Conservation (phyloP, 2,797 vertebrate genomes). For the Urocyon cinereoargenteus region DNA sequence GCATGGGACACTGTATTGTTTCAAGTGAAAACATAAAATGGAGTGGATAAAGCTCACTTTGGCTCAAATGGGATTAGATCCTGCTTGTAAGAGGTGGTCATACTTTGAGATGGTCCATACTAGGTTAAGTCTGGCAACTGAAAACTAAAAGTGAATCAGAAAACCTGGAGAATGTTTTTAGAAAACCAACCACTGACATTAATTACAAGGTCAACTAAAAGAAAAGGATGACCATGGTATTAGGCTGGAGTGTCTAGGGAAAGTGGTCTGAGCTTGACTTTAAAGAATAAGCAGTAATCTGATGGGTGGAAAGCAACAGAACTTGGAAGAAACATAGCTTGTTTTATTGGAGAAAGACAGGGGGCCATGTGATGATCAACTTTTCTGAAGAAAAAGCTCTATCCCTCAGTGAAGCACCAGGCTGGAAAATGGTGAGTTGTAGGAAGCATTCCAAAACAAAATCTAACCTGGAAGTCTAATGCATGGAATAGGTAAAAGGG, state of each 20-base stretch:
- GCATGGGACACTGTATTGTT: rapidly evolving
- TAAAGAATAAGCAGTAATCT: background rate
- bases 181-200: background rate
- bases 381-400: background rate
- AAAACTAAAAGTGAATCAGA: background rate
- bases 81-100: background rate
- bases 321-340: background rate
- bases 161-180: background rate
- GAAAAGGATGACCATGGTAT: background rate
- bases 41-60: no score
- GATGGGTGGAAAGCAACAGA: background rate
- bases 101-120: background rate
- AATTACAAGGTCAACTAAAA: background rate
- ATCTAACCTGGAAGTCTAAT: background rate
- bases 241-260: background rate
- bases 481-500: background rate
- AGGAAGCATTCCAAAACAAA: background rate
- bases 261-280: background rate
- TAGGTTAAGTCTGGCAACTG: background rate
- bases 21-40: background rate
- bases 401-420: background rate
- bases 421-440: background rate
- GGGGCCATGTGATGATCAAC: background rate
- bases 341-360: background rate
- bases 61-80: background rate